Percentiles rank a stretch among this genome's conserved stretches.
Evolutionary conservation across 92 coral and sea anemone species (phyloP).

Genomic region (Parazoanthus atlanticus): DNA sequence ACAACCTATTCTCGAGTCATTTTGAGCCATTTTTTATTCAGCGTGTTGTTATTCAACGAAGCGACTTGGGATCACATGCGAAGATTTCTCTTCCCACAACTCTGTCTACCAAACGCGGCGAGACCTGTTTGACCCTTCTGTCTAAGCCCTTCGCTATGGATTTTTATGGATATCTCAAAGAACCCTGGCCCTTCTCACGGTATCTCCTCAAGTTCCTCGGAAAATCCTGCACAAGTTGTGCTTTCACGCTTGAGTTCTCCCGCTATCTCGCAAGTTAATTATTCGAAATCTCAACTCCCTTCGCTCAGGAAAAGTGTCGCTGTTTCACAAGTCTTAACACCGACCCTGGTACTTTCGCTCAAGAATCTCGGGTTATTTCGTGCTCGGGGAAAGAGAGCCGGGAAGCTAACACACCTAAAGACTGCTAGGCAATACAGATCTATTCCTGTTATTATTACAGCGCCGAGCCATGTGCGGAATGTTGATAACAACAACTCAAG

Average conservation of each 20-base stretch:
- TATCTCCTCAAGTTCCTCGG: neutral
- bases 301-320: constrained; percentile 33
- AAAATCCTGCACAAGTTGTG: neutral
- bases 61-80: neutral
- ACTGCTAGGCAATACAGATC: constrained; percentile 35
- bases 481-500: too few relatives aligned
- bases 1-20: neutral
- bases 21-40: constrained; percentile 27
- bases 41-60: constrained; percentile 37
- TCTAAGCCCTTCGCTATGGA: constrained; percentile 43
- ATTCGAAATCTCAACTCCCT: neutral
- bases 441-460: constrained; percentile 19
- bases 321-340: constrained; percentile 12
- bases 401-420: constrained; percentile 32
- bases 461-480: neutral
- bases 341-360: constrained; percentile 24
- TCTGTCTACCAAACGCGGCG: constrained; percentile 13
- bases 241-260: too few relatives aligned
- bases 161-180: constrained; percentile 30
- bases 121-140: constrained; percentile 39
- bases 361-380: constrained; percentile 40
- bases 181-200: neutral
- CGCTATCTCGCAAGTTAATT: neutral
- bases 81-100: constrained; percentile 6
- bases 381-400: constrained; percentile 37